Evolutionary conservation across 2,888 invertebrate species (phyloP).

Genomic region (Mayetiola destructor): DNA sequence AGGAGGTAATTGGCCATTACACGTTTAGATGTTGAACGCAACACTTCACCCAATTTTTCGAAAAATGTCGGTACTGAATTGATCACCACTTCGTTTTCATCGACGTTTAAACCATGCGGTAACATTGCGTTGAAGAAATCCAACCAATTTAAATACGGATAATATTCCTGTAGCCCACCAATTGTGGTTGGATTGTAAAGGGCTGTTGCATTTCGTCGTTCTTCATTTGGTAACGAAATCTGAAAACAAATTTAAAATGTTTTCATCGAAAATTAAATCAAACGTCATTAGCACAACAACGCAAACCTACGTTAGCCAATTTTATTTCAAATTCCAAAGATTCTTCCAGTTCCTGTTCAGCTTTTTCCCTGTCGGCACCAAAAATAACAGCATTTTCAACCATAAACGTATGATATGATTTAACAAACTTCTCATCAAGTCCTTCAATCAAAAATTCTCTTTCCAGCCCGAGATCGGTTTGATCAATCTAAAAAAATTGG

Average conservation of each 20-base stretch:
- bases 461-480: conserved; percentile 19
- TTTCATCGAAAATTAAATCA: background rate
- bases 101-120: conserved; percentile 42
- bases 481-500: conserved; percentile 16
- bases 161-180: conserved; percentile 49
- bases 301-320: conserved; percentile 21
- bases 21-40: conserved; percentile 24
- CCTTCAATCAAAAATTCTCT: conserved; percentile 21
- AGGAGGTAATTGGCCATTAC: conserved; percentile 62
- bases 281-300: background rate
- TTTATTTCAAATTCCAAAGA: conserved; percentile 22
- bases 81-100: conserved; percentile 52
- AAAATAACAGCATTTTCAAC: conserved; percentile 23
- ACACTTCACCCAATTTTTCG: conserved; percentile 41
- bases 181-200: conserved; percentile 78
- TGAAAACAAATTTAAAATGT: conserved; percentile 28
- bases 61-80: conserved; percentile 66
- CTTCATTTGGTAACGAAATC: conserved; percentile 66
- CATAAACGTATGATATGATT: conserved; percentile 23
- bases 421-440: conserved; percentile 19
- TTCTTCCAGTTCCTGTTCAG: conserved; percentile 21
- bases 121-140: conserved; percentile 38
- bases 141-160: conserved; percentile 34
- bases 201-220: conserved; percentile 66
- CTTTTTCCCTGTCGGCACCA: conserved; percentile 22